Conservation (phyloP, 2,113 vertebrate species). For the Dermatemys mawii region DNA sequence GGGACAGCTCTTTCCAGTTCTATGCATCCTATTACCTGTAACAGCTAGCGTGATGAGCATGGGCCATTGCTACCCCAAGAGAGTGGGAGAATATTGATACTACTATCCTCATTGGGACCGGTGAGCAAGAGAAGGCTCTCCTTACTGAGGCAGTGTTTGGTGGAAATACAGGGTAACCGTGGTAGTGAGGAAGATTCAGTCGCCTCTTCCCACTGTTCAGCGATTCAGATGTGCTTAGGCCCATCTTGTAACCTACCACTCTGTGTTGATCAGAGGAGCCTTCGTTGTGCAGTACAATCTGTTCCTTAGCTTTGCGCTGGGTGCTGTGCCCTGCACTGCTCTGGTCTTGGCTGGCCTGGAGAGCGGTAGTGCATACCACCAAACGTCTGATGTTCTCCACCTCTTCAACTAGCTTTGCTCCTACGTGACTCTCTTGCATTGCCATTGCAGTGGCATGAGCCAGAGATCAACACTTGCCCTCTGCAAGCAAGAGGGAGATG, state of each 20-base stretch:
- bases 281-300: not conserved
- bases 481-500: no score
- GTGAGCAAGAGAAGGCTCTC: not conserved
- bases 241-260: no score
- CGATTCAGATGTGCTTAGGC: no score
- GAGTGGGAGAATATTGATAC: not conserved
- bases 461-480: rapidly evolving
- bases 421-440: not conserved
- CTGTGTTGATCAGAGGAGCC: not conserved
- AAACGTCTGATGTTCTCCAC: not conserved
- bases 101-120: not conserved
- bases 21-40: no score
- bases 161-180: not conserved
- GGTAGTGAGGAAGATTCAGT: not conserved
- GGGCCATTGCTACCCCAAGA: not conserved
- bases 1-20: not conserved
- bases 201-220: not conserved
- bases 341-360: not conserved
- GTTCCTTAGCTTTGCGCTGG: conserved; percentile 11
- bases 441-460: not conserved
- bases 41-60: not conserved
- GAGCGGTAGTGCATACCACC: conserved; percentile 8
- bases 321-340: conserved; percentile 20
- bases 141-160: not conserved
- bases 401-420: not conserved